Percentiles rank a stretch among this genome's conserved stretches.
phyloP scores from a whole-genome alignment of 2,888 invertebrate species.

The Microdon myrmicae region DNA sequence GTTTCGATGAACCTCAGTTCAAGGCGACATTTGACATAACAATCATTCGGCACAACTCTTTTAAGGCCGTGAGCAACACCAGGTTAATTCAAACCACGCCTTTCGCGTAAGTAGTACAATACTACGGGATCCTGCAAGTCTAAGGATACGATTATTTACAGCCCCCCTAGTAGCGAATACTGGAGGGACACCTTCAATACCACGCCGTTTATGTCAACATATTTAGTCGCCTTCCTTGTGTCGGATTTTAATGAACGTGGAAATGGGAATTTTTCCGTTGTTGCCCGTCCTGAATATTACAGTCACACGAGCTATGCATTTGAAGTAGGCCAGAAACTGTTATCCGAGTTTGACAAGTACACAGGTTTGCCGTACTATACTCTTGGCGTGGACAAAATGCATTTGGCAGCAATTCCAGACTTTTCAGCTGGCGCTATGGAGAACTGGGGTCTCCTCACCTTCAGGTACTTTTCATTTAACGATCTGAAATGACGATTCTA shows the following conservation, averaged over 20 bases:
- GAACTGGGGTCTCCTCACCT: conserved; percentile 90
- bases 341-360: conserved; percentile 70
- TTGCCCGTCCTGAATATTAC: conserved; percentile 76
- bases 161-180: conserved; percentile 48
- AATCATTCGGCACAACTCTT: conserved; percentile 62
- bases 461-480: too few species aligned
- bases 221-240: conserved; percentile 82
- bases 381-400: conserved; percentile 75
- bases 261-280: conserved; percentile 68
- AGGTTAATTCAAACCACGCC: conserved; percentile 23
- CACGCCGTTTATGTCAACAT: conserved; percentile 78
- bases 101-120: conserved; percentile 54
- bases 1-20: conserved; percentile 80
- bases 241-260: conserved; percentile 68
- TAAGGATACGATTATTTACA: not conserved
- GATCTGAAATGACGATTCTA: not conserved
- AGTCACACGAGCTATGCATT: conserved; percentile 75
- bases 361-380: conserved; percentile 70
- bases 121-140: not conserved
- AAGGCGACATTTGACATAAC: conserved; percentile 74
- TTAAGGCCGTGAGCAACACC: conserved; percentile 58
- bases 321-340: conserved; percentile 70
- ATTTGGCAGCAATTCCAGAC: conserved; percentile 87
- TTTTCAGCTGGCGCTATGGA: conserved; percentile 90
- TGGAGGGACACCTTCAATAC: conserved; percentile 58